Evolutionary conservation across 1,140 invertebrate genomes (phyloP), one percentile per base, ranked within the genome.

Genomic region (Yoshiicerus persimilis): DNA sequence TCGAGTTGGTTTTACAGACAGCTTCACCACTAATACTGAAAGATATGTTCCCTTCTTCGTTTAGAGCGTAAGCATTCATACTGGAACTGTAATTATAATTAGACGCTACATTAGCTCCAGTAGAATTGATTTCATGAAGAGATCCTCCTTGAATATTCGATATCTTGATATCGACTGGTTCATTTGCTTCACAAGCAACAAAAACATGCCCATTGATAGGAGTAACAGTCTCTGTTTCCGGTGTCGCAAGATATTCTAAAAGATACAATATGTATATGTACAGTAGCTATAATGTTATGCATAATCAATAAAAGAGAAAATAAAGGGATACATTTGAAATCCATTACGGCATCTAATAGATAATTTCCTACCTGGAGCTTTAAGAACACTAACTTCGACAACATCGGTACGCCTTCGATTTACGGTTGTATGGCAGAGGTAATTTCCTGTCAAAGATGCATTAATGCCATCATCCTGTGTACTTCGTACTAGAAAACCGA

Each of bases 171-270:
- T 77, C 66, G 6, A 88, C 87, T 20, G 64, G 84, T 39, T 88
- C 87, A 86, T 84, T 86, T 13, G 84, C 84, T 62, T 86, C 64
- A 34, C 87, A 88, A 20, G 56, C 41, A 56, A 88, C 64, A 11
- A 66, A 86, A 23, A 88, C 70, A 64, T 80, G 66, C 27, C 80
- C 84, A 38, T 80, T 86, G 30, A 47, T 47, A 27, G 84, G 84
- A 10, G 87, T 84, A 30, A 84, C 39, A 47, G 30, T 47, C 23
- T 16, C 25, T 11, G 23, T 38, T 47, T 84, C 47, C 38, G 83
- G 83, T 41, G 23, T 56, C 2, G 83, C 83, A 9, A 41, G 27
- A 47, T 20, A 41, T 47, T 27, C 83, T 47, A 39, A 1, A 39
- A 70, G 2, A 70, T 11, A 30, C 27, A 32, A 6, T 9, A 11